Evolutionary conservation across 2,797 vertebrate genomes (phyloP).

Genomic region (Phalanger gymnotis): DNA sequence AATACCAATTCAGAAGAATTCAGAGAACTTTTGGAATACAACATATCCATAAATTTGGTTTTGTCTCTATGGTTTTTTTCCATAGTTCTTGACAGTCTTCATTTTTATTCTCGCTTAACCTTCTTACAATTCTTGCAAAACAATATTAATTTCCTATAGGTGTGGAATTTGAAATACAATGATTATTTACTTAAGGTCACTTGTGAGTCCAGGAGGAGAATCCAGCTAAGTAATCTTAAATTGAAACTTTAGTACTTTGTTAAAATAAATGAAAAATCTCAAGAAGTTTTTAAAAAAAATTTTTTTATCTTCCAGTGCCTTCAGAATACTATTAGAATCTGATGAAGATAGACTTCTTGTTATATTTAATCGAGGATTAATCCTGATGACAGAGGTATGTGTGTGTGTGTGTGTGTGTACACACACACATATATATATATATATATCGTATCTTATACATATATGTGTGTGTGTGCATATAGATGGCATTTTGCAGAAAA

Average conservation of each 20-base stretch:
- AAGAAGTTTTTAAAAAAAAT: constrained; percentile 47
- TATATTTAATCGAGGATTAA: constrained; percentile 97
- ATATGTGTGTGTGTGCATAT: not conserved
- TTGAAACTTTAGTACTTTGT: not conserved
- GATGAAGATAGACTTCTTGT: constrained; percentile 98
- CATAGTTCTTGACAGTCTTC: not conserved
- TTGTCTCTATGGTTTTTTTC: not conserved
- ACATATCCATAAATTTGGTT: not conserved
- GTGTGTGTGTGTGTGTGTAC: too few relatives aligned
- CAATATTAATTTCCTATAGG: not conserved
- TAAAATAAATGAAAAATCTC: not conserved
- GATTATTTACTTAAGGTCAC: not conserved
- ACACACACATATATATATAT: too few relatives aligned
- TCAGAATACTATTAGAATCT: constrained; percentile 97
- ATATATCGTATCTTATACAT: too few relatives aligned
- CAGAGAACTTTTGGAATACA: not conserved
- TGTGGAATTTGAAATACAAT: constrained; percentile 32
- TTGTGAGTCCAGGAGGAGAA: constrained; percentile 8
- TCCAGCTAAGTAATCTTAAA: constrained; percentile 52
- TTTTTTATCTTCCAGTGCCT: constrained; percentile 90
- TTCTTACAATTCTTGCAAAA: not conserved
- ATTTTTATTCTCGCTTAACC: not conserved
- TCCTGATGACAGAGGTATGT: constrained; percentile 97
- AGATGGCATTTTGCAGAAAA: constrained; percentile 36
- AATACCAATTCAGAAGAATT: too few relatives aligned